These are phyloP conservation scores for Noctilio leporinus DNA, from an alignment of 2,113 vertebrate genomes.

Conservation along the genomic window DNA sequence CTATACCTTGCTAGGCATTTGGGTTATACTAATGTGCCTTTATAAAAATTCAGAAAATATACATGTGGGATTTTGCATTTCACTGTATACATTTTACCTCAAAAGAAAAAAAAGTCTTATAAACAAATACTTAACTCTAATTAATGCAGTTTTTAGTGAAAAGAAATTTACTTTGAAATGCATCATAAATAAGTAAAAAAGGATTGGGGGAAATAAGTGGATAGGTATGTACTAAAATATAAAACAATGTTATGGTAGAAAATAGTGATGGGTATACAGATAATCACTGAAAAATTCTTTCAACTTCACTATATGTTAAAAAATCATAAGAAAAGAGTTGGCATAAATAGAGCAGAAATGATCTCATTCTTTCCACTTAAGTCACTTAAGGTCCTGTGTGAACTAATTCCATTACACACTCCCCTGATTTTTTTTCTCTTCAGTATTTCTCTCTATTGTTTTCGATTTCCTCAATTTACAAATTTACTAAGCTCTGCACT, in stretches of 20 bases:
- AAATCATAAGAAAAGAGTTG: neutral
- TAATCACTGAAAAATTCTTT: neutral
- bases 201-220: neutral
- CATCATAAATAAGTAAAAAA: neutral
- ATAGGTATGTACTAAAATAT: neutral
- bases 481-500: neutral
- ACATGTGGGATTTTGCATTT: neutral
- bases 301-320: neutral
- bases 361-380: neutral
- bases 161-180: neutral
- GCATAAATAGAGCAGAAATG: neutral
- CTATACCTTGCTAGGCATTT: neutral
- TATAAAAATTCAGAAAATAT: neutral
- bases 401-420: neutral
- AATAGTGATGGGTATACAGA: neutral
- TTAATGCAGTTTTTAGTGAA: neutral
- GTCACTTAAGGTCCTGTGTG: neutral
- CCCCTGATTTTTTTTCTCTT: neutral
- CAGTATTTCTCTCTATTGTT: neutral
- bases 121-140: neutral
- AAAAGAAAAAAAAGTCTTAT: neutral
- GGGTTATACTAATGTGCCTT: neutral
- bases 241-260: neutral
- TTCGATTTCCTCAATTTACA: neutral
- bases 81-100: neutral